Evolutionary conservation across 1,140 invertebrate species (phyloP).

Genomic region (Atta texana): DNA sequence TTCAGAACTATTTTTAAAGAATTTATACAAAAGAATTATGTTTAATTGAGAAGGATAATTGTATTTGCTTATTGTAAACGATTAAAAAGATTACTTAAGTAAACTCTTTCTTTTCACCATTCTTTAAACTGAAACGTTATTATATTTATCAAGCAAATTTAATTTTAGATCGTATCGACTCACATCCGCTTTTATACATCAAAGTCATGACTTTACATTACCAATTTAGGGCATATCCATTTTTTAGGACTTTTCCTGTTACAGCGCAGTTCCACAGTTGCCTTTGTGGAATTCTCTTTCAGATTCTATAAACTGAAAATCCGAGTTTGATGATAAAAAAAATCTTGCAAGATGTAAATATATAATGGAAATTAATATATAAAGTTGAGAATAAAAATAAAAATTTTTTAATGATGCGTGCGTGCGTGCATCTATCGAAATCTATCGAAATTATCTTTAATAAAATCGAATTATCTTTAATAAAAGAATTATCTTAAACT

Average conservation of each 20-base stretch:
- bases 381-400: no score
- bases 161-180: constrained; percentile 19
- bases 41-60: neutral
- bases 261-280: no score
- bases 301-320: neutral
- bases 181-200: constrained; percentile 7
- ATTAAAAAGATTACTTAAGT: constrained; percentile 29
- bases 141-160: constrained; percentile 25
- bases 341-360: constrained; percentile 5
- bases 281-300: neutral
- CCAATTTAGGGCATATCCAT: constrained; percentile 10
- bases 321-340: neutral
- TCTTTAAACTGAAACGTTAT: constrained; percentile 27
- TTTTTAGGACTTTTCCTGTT: constrained; percentile 16
- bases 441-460: neutral
- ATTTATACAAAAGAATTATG: neutral
- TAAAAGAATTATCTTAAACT: neutral
- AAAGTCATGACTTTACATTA: constrained; percentile 16
- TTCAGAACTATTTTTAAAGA: constrained; percentile 5
- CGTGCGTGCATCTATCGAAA: no score
- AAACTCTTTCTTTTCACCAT: neutral
- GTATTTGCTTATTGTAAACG: constrained; percentile 9
- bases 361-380: neutral
- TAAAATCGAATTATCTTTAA: neutral
- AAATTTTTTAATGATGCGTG: neutral